Base-by-base conservation (phyloP, 2,797 vertebrate genomes). In the Dryobates pubescens region DNA sequence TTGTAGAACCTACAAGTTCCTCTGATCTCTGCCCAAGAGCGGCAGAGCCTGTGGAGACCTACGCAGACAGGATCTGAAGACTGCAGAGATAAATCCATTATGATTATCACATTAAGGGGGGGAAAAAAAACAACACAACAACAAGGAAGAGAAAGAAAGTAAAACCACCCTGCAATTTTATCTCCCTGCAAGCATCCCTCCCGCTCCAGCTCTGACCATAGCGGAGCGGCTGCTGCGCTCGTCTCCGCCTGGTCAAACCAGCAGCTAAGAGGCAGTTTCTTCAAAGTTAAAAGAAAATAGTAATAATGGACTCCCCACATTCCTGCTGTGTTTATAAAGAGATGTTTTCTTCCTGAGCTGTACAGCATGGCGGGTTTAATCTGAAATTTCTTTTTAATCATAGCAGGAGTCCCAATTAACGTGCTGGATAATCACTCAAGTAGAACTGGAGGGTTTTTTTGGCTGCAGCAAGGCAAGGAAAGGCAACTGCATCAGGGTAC, bases 361-460 rank as follows among this genome's bases (percentile, higher is more conserved):
- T 93, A 89, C 68, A 88, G 97, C 95, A 71, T 97, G 96, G 97
- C 67, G 17, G 95, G 92, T 95, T 89, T 97, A 96, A 98, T 98
- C 97, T 97, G 97, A 97, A 97, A 98, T 98, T 97, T 97, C 97
- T 97, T 97, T 98, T 97, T 98, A 98, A 98, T 98, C 98, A 96
- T 97, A 98, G 97, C 97, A 3, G 98, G 98, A 97, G 96, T 96
- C 97, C 97, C 97, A 98, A 98, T 98, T 98, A 98, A 97, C 87
- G 30, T 96, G 93, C 97, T 57, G 97, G 96, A 95, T 97, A 97
- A 97, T 97, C 97, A 92, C 95, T 97, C 97, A 95, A 97, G 95
- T 86, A 92, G 96, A 97, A 90, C 94, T 72, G 93, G 96, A 97
- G 97, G 41, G 15, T 43, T 81, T 96, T 79, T 57, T 12, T 5